Evolutionary conservation across 1,140 invertebrate species (phyloP).

Genomic region (Triops longicaudatus): DNA sequence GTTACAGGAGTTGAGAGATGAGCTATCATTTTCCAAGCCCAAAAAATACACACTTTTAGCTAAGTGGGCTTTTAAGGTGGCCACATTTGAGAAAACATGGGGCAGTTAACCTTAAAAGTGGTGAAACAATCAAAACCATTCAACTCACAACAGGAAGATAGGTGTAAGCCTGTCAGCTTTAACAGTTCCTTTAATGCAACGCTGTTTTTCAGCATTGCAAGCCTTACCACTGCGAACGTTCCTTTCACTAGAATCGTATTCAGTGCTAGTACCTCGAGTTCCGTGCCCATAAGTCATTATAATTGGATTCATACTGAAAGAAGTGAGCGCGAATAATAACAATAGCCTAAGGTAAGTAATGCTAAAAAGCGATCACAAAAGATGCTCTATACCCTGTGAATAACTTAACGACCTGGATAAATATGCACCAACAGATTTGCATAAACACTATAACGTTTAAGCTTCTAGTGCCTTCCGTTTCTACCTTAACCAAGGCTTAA

Average conservation of each 20-base stretch:
- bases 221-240: neutral
- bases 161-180: too few species aligned
- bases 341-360: neutral
- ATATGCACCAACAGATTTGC: neutral
- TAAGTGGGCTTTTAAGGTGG: too few species aligned
- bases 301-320: neutral
- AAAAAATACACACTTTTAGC: neutral
- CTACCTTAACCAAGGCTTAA: neutral
- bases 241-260: too few species aligned
- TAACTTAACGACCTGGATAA: neutral
- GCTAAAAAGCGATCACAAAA: neutral
- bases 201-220: too few species aligned
- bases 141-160: too few species aligned
- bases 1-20: neutral
- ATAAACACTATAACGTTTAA: neutral
- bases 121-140: too few species aligned
- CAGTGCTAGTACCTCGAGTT: neutral
- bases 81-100: too few species aligned
- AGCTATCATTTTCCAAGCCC: neutral
- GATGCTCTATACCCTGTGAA: neutral
- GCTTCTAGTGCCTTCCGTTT: neutral
- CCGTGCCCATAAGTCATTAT: neutral
- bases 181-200: too few species aligned
- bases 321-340: neutral
- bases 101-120: too few species aligned